Base-by-base conservation (phyloP, 2,797 vertebrate genomes). In the Trachops cirrhosus region DNA sequence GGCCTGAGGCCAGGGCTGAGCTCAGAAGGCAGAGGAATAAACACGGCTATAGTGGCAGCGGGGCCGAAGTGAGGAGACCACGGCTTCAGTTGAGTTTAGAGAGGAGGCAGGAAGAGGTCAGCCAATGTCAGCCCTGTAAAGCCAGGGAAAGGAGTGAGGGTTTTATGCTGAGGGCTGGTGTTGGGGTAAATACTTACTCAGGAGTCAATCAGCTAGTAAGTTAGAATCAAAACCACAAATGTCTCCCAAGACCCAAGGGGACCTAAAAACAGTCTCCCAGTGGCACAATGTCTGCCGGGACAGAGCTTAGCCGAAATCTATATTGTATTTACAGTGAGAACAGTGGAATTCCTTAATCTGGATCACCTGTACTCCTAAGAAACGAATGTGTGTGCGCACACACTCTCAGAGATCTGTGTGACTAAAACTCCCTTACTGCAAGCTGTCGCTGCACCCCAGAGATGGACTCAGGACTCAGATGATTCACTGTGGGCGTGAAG, bases 311-410 rank as follows among this genome's bases (percentile, higher is more conserved):
- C 46, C 73, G 32, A 92, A 88, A 93, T 54, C 24, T 74, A 46
- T 34, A 18, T 24, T 22, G 5, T 68, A 48, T 91, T 67, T 68
- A 57, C 39, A 41, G n/a, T 71, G 48, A 95, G 57, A 91, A 57
- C 21, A 70, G 50, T 64, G 52, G 50, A 62, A 64, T 57, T 64
- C 91, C 70, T 70, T 82, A 5, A 48, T 74, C 37, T 34, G 84
- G 57, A 44, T 59, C 68, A 80, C 37, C 67, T 52, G 46, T 34
- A 4, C 19, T 62, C 64, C 54, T 54, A 50, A 8, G 0, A 12
- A 16, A 29, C 6, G 32, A 16, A 7, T 2, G 0, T 15, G 29
- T 62, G 37, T 15, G n/a, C 15, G 2, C 5, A 6, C 29, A 6
- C 0, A 26, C 18, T 26, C 26, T n/a, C 78, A 70, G 70, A 87